Evolutionary conservation across 1,140 invertebrate species (phyloP).

Genomic region (Eupeodes corollae): DNA sequence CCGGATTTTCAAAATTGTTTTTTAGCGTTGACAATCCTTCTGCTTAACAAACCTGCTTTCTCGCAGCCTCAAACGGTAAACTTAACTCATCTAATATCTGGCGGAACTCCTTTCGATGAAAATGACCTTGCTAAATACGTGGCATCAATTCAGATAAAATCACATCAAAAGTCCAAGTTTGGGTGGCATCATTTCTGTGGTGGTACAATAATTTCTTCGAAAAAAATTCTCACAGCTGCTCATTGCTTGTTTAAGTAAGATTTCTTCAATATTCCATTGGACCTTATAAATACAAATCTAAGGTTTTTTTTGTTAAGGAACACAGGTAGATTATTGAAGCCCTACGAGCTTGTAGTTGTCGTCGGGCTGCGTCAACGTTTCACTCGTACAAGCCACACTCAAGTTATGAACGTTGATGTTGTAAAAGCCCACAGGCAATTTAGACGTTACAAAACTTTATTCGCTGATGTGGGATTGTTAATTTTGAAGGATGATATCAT

Average conservation of each 20-base stretch:
- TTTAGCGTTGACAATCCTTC: no score
- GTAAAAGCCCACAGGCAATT: no score
- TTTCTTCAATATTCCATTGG: background rate
- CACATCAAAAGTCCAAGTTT: no score
- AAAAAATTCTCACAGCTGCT: conserved; percentile 16
- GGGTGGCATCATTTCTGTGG: conserved; percentile 15
- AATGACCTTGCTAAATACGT: no score
- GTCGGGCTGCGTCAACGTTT: conserved; percentile 18
- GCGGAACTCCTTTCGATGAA: no score
- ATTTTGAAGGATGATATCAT: conserved; percentile 1
- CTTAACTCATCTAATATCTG: no score
- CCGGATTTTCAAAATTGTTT: no score
- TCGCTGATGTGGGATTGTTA: no score
- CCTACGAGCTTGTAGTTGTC: conserved; percentile 2
- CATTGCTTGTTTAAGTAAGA: conserved; percentile 17
- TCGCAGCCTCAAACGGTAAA: no score
- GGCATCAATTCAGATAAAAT: no score
- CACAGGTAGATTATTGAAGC: background rate
- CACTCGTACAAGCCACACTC: background rate
- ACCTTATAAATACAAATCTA: background rate
- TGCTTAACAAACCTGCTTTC: no score
- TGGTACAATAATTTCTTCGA: conserved; percentile 11
- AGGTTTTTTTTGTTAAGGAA: background rate
- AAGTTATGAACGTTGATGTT: background rate
- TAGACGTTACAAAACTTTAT: no score